phyloP scores from a whole-genome alignment of 2,888 invertebrate genomes.

The Chrysolina oricalcia region DNA sequence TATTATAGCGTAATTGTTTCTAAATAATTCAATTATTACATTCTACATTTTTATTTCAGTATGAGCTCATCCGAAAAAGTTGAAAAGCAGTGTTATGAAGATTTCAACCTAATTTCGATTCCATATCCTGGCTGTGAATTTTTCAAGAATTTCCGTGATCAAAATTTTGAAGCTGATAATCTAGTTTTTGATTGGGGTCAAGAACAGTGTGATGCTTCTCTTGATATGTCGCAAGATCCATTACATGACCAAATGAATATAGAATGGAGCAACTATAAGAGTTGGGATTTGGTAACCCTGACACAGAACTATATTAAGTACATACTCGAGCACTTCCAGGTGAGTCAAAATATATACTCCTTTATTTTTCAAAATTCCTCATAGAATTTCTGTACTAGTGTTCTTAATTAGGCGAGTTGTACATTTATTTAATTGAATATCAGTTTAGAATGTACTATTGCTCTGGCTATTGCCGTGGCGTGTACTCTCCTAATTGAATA shows the following conservation, averaged over 20 bases:
- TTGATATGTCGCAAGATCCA: conserved; percentile 76
- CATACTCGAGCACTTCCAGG: conserved; percentile 18
- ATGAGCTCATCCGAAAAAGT: conserved; percentile 78
- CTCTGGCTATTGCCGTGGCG: too few relatives aligned
- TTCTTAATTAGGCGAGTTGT: too few relatives aligned
- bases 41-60: conserved; percentile 6
- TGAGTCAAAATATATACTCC: conserved; percentile 49
- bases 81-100: conserved; percentile 83
- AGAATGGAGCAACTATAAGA: conserved; percentile 24
- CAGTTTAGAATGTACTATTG: too few relatives aligned
- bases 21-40: too few relatives aligned
- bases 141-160: conserved; percentile 83
- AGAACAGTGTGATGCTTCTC: conserved; percentile 79
- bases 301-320: conserved; percentile 25
- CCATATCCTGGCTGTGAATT: conserved; percentile 92
- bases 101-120: conserved; percentile 82
- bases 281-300: conserved; percentile 25
- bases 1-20: too few relatives aligned
- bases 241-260: background rate
- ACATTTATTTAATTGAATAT: too few relatives aligned
- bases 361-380: too few relatives aligned
- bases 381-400: too few relatives aligned
- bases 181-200: conserved; percentile 85
- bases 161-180: conserved; percentile 79
- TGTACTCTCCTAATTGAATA: too few relatives aligned